Base-by-base conservation (phyloP, 2,797 vertebrate genomes). In the Lophotriccus pileatus region DNA sequence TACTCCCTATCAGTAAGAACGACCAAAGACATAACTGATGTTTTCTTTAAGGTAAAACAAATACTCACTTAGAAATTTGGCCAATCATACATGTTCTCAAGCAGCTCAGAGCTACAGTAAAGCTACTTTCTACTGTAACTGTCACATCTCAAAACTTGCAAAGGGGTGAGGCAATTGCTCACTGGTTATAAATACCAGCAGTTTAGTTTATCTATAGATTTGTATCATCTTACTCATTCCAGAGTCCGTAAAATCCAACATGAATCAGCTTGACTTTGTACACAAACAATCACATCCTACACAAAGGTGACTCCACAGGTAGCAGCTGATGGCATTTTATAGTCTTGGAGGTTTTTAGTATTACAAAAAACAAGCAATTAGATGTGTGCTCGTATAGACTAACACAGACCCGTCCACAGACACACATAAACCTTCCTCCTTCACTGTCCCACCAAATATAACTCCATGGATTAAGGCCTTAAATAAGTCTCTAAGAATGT, bases 201-300 rank as follows among this genome's bases (percentile, higher is more conserved):
- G 81, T 94, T 93, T 80, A 80, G 90, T 97, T 97, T 97, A 97
- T 97, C 96, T 97, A 95, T 70, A 94, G 95, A 98, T 98, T 96
- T 82, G 91, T 96, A 97, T 97, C 95, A 77, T 76, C 88, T 98
- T 98, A 97, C 95, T 96, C 90, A 93, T 93, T 85, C 80, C 81
- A 94, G 87, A 96, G 95, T 72, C 96, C 94, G 90, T 84, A 96
- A 96, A 97, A 96, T 87, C 78, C 90, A 94, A 91, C 92, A 93
- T 37, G 89, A 97, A 96, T 92, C 87, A 94, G 50, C 94, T 93
- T 95, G 79, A 79, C 84, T 95, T 94, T 2, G 3, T 84, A 84
- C 81, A 78, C 74, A 84, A 82, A 56, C 84, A 88, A 55, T 93
- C 94, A 90, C 89, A 52, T 94, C 81, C 89, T 70, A 75, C 49